These are phyloP conservation scores for Colossoma macropomum DNA, from an alignment of 2,113 vertebrate genomes.

Conservation along the genomic window DNA sequence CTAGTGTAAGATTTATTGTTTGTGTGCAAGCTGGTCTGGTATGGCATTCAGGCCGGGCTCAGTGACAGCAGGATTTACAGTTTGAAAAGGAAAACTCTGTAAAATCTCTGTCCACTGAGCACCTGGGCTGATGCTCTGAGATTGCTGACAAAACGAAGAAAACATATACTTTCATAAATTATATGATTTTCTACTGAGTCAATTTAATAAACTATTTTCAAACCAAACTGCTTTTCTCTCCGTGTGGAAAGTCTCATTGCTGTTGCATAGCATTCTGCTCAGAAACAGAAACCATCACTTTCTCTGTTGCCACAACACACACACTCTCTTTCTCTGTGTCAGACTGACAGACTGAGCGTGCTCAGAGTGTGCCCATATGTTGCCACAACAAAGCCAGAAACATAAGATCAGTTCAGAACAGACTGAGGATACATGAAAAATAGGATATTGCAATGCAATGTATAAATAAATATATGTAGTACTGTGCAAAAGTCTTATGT, in stretches of 20 bases:
- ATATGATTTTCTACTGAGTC: conserved; percentile 65
- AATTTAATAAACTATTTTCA: conserved; percentile 68
- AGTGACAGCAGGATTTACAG: conserved; percentile 67
- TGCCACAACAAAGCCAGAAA: conserved; percentile 37
- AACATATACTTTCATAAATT: conserved; percentile 60
- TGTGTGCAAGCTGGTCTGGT: conserved; percentile 85
- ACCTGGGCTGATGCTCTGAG: conserved; percentile 50
- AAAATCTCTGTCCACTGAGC: conserved; percentile 8
- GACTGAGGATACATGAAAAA: background rate
- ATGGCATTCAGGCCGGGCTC: conserved; percentile 76
- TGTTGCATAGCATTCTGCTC: background rate
- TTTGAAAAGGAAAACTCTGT: conserved; percentile 4
- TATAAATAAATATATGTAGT: too few species aligned
- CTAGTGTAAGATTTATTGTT: conserved; percentile 81
- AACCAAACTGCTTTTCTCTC: conserved; percentile 19
- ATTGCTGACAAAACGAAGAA: conserved; percentile 57
- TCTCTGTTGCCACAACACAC: conserved; percentile 43
- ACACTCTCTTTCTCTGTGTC: conserved; percentile 12
- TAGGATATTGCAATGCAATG: too few species aligned
- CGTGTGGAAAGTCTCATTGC: background rate
- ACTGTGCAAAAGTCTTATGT: too few species aligned
- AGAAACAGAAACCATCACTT: conserved; percentile 1
- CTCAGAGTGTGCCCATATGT: background rate
- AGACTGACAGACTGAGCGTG: background rate
- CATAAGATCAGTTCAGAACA: background rate